These are phyloP conservation scores for Vanessa cardui DNA, from an alignment of 2,888 invertebrate species.

Conservation along the genomic window DNA sequence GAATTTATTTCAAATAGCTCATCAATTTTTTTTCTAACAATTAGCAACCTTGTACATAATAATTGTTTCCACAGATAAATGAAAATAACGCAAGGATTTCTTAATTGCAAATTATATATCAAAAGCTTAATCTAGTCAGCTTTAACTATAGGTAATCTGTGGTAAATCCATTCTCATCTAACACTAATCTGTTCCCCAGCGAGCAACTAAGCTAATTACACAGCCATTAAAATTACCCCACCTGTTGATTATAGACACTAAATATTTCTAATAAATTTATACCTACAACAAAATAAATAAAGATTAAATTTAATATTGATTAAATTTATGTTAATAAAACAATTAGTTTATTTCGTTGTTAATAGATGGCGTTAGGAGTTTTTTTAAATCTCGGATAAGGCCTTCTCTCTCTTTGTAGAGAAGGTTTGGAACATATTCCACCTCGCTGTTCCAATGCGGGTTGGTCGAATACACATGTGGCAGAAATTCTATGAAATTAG, in stretches of 20 bases:
- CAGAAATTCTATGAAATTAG: too few relatives aligned
- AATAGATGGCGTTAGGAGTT: not conserved
- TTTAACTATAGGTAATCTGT: slow-evolving; percentile 36
- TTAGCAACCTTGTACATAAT: too few relatives aligned
- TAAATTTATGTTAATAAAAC: not conserved
- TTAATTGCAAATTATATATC: not conserved
- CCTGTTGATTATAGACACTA: slow-evolving; percentile 51
- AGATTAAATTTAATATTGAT: not conserved
- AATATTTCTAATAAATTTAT: slow-evolving; percentile 14
- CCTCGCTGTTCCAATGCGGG: too few relatives aligned
- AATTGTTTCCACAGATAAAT: too few relatives aligned
- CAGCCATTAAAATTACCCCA: slow-evolving; percentile 56
- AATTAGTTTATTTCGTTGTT: too few relatives aligned
- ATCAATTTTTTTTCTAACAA: too few relatives aligned
- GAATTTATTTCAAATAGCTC: too few relatives aligned
- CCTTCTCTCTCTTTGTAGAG: too few relatives aligned
- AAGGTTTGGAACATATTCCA: too few relatives aligned
- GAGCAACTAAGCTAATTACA: slow-evolving; percentile 51
- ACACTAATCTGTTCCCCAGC: slow-evolving; percentile 46
- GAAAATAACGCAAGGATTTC: too few relatives aligned
- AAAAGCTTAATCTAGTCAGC: slow-evolving; percentile 17
- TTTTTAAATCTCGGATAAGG: not conserved
- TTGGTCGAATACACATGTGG: too few relatives aligned
- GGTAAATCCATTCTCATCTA: slow-evolving; percentile 51
- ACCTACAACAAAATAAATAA: not conserved